phyloP scores from a whole-genome alignment of 2,888 invertebrate genomes.

The Melinaea menophilus region DNA sequence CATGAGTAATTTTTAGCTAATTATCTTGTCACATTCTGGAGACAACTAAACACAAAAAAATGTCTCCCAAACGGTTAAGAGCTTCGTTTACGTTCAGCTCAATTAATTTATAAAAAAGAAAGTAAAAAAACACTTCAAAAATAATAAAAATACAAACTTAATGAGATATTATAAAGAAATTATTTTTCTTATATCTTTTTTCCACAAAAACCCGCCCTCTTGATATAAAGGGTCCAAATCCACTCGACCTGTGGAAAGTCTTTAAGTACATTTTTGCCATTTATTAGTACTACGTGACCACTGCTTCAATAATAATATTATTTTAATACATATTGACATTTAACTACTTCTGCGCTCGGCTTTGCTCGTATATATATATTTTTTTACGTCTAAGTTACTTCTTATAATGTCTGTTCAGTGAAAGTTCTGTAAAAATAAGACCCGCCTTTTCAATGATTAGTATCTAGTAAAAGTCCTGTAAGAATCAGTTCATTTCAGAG shows the following conservation, averaged over 20 bases:
- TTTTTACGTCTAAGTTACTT: too few relatives aligned
- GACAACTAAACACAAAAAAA: too few relatives aligned
- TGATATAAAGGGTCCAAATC: conserved; percentile 34
- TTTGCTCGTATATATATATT: too few relatives aligned
- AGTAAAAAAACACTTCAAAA: conserved; percentile 1
- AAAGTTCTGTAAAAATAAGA: too few relatives aligned
- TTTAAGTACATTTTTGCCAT: conserved; percentile 32
- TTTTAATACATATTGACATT: conserved; percentile 3
- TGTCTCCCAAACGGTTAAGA: too few relatives aligned
- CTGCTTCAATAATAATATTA: conserved; percentile 13
- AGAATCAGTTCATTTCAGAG: too few relatives aligned
- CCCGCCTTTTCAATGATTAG: too few relatives aligned
- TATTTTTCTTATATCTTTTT: conserved; percentile 4
- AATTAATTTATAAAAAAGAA: not conserved
- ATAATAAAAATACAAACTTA: conserved; percentile 2
- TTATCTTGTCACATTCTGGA: too few relatives aligned
- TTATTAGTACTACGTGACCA: conserved; percentile 33
- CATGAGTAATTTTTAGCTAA: too few relatives aligned
- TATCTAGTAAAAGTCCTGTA: too few relatives aligned
- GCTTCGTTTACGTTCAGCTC: not conserved
- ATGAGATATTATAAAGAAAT: not conserved
- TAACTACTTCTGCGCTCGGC: too few relatives aligned
- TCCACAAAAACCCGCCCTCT: conserved; percentile 38
- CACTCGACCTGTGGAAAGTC: conserved; percentile 34
- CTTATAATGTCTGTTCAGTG: too few relatives aligned